Percentiles rank a stretch among this genome's conserved stretches.
Conservation (phyloP, 2,888 invertebrate species). For the Colletes collaris region DNA sequence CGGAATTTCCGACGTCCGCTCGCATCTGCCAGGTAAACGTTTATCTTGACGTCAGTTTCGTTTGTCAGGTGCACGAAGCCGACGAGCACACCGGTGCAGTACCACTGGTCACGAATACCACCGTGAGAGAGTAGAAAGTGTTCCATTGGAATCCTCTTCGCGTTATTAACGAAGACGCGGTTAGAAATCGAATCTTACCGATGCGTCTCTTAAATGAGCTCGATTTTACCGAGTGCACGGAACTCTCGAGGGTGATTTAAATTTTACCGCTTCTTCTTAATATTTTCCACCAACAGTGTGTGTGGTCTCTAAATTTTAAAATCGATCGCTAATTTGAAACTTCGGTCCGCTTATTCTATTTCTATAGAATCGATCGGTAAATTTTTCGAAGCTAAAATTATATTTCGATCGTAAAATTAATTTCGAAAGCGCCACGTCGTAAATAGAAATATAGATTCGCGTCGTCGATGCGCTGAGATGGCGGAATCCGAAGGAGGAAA, state of each 20-base stretch:
- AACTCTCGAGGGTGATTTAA: too few relatives aligned
- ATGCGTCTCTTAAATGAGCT: background rate
- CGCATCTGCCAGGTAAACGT: slow-evolving; percentile 16
- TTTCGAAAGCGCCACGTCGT: background rate
- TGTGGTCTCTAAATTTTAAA: too few relatives aligned
- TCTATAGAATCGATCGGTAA: too few relatives aligned
- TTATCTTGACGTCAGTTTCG: background rate
- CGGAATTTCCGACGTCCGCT: background rate
- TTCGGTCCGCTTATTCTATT: too few relatives aligned
- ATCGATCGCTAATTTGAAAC: too few relatives aligned
- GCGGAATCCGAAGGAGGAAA: background rate
- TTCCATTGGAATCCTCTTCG: slow-evolving; percentile 45
- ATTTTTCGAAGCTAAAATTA: too few relatives aligned
- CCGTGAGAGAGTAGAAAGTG: slow-evolving; percentile 55
- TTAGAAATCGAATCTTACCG: slow-evolving; percentile 36
- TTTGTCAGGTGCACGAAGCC: slow-evolving; percentile 23
- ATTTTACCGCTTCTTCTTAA: too few relatives aligned
- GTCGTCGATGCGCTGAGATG: background rate
- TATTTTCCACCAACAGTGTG: too few relatives aligned
- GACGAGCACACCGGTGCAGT: background rate
- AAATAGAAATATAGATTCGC: slow-evolving; percentile 15
- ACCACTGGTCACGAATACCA: slow-evolving; percentile 39
- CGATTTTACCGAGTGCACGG: too few relatives aligned
- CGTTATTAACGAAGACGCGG: slow-evolving; percentile 25
- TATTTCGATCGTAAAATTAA: too few relatives aligned